phyloP scores from a whole-genome alignment of 2,888 invertebrate species.

The Phaonia tiefii region DNA sequence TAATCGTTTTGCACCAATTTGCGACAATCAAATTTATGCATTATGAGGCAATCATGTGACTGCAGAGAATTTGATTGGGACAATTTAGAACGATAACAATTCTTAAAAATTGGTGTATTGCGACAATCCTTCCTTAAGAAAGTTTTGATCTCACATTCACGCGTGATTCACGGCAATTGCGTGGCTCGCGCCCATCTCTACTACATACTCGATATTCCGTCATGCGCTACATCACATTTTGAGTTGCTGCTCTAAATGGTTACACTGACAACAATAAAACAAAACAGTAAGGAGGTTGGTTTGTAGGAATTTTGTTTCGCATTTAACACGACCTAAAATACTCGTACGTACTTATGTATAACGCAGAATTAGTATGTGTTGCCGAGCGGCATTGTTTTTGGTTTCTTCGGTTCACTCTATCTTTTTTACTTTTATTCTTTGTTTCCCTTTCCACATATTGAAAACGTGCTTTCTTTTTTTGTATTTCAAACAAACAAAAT shows the following conservation, averaged over 20 bases:
- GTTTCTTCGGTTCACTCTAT: background rate
- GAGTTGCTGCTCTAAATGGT: background rate
- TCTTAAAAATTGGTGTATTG: too few species aligned
- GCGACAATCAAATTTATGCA: too few species aligned
- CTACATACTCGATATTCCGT: background rate
- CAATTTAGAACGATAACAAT: too few species aligned
- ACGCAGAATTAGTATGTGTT: slow-evolving; percentile 8
- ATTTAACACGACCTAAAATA: slow-evolving; percentile 36
- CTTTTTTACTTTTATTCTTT: background rate
- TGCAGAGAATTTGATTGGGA: too few species aligned
- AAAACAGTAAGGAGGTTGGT: background rate
- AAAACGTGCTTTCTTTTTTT: background rate
- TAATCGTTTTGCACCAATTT: too few species aligned
- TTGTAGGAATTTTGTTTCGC: slow-evolving; percentile 19
- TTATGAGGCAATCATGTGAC: too few species aligned
- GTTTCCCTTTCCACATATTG: background rate
- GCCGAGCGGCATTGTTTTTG: slow-evolving; percentile 13
- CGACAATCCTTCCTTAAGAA: too few species aligned
- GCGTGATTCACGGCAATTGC: too few species aligned
- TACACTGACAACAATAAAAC: background rate
- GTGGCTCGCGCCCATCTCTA: too few species aligned
- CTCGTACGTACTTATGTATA: slow-evolving; percentile 42
- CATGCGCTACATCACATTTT: background rate
- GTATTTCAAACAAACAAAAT: slow-evolving; percentile 3
- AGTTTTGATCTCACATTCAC: too few species aligned